Conservation (phyloP, 2,888 invertebrate species). For the Cephus pygmeus region DNA sequence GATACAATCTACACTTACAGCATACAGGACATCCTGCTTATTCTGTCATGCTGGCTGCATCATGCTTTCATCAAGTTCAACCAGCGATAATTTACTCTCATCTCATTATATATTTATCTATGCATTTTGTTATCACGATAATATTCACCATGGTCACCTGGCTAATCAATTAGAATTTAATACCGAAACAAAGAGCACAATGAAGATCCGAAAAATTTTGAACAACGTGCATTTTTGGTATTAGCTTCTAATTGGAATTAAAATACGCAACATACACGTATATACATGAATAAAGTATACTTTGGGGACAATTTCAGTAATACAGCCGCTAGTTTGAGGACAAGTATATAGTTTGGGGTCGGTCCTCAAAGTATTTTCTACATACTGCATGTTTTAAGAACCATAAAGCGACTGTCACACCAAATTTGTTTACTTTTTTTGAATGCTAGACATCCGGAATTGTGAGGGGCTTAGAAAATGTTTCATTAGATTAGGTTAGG, state of each 20-base stretch:
- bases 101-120: neutral
- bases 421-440: too few relatives aligned
- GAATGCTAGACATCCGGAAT: too few relatives aligned
- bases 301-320: too few relatives aligned
- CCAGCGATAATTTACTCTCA: constrained; percentile 5
- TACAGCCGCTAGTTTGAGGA: too few relatives aligned
- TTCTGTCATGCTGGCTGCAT: neutral
- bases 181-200: neutral
- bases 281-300: too few relatives aligned
- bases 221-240: neutral
- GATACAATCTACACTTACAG: neutral
- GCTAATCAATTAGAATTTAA: neutral
- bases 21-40: neutral
- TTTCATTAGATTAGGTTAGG: too few relatives aligned
- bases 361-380: too few relatives aligned
- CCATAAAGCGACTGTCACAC: too few relatives aligned
- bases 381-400: too few relatives aligned
- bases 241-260: neutral
- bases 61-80: neutral
- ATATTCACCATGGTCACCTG: neutral
- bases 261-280: neutral
- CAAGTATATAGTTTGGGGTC: too few relatives aligned
- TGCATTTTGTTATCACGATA: neutral
- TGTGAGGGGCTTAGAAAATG: too few relatives aligned
- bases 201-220: neutral